Evolutionary conservation across 2,113 vertebrate species (phyloP).

Genomic region (Rhinogobius similis): DNA sequence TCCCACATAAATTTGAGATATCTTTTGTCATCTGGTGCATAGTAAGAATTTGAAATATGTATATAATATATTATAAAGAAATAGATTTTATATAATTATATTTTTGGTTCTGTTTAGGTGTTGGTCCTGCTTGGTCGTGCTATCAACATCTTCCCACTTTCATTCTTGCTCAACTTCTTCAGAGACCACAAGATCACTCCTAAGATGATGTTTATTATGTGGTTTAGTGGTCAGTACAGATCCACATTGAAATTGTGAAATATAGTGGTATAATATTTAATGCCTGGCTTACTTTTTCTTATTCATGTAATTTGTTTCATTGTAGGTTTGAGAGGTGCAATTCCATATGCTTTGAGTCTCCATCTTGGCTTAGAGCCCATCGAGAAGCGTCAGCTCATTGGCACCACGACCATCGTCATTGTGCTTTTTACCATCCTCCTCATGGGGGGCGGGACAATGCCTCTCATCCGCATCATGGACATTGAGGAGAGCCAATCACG

Average conservation of each 20-base stretch:
- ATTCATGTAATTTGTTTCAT: neutral
- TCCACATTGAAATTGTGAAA: neutral
- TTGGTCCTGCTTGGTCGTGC: conserved; percentile 93
- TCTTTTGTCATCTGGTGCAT: conserved; percentile 99
- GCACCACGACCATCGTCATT: conserved; percentile 96
- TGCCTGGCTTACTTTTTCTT: neutral
- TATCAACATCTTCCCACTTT: conserved; percentile 95
- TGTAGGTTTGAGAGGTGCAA: conserved; percentile 91
- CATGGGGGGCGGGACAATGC: conserved; percentile 94
- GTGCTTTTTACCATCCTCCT: conserved; percentile 95
- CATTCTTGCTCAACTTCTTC: conserved; percentile 96
- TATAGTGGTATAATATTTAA: neutral
- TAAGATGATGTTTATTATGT: conserved; percentile 99
- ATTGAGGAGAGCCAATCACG: conserved; percentile 89
- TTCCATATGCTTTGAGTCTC: conserved; percentile 95
- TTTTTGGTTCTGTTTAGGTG: conserved; percentile 74
- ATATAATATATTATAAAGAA: neutral
- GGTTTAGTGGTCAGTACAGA: conserved; percentile 92
- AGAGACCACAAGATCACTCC: conserved; percentile 98
- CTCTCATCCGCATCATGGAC: conserved; percentile 93
- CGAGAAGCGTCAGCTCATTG: conserved; percentile 95
- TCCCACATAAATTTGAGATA: conserved; percentile 98
- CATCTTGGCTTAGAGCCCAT: conserved; percentile 95
- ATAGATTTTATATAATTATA: neutral
- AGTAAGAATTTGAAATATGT: conserved; percentile 76